These are phyloP conservation scores for Leptosomus discolor DNA, from an alignment of 2,113 vertebrate species.

Conservation along the genomic window DNA sequence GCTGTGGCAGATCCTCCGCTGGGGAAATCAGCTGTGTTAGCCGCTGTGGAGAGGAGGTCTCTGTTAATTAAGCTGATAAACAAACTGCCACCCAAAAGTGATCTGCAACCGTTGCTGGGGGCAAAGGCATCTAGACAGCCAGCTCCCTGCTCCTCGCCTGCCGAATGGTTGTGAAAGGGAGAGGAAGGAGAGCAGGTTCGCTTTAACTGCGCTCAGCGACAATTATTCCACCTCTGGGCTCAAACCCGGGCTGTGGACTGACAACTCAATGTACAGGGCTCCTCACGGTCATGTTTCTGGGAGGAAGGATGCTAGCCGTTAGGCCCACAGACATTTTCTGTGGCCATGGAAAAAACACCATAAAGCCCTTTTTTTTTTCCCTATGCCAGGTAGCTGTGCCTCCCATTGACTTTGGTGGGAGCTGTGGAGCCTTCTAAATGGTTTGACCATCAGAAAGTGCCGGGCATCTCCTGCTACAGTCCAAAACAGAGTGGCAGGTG, in stretches of 20 bases:
- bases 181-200: neutral
- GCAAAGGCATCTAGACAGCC: neutral
- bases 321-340: neutral
- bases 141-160: neutral
- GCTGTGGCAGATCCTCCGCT: slow-evolving; percentile 69
- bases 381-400: neutral
- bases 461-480: neutral
- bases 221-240: neutral
- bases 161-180: rapidly evolving
- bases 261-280: neutral
- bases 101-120: neutral
- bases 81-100: neutral
- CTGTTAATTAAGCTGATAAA: slow-evolving; percentile 34
- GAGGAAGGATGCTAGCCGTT: neutral
- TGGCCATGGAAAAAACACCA: neutral
- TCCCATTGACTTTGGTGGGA: neutral
- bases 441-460: neutral
- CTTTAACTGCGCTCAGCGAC: neutral
- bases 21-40: slow-evolving; percentile 68
- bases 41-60: slow-evolving; percentile 44
- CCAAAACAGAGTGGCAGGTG: neutral
- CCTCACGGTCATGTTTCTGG: neutral
- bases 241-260: neutral
- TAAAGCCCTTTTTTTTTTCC: neutral
- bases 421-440: neutral